Conservation (phyloP, 2,113 vertebrate species). For the Beaufortia kweichowensis region DNA sequence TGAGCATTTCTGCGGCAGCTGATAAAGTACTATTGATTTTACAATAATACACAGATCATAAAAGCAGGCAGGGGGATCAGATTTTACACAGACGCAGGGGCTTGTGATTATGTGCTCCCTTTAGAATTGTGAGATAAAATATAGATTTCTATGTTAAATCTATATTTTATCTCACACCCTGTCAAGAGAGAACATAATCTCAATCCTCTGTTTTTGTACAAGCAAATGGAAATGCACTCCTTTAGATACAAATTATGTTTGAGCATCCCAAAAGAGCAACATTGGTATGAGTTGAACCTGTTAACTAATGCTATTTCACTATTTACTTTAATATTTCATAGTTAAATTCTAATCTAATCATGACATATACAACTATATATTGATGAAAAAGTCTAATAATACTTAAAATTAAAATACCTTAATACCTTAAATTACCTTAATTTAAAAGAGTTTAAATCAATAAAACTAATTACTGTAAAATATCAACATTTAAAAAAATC, state of each 20-base stretch:
- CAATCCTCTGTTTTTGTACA: neutral
- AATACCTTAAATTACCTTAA: no score
- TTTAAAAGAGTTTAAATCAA: no score
- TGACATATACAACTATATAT: no score
- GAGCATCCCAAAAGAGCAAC: no score
- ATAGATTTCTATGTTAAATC: slow-evolving; percentile 29
- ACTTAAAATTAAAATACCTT: no score
- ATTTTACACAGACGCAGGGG: neutral
- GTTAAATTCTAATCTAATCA: no score
- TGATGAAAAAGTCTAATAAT: no score
- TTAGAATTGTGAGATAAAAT: slow-evolving; percentile 8
- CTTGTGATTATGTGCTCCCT: slow-evolving; percentile 21
- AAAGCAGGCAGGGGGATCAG: slow-evolving; percentile 45
- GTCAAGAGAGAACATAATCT: slow-evolving; percentile 37
- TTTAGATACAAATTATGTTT: neutral
- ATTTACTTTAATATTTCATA: no score
- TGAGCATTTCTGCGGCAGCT: slow-evolving; percentile 62
- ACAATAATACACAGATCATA: slow-evolving; percentile 62
- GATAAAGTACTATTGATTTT: slow-evolving; percentile 69
- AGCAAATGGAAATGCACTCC: neutral
- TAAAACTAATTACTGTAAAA: no score
- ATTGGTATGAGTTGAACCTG: no score
- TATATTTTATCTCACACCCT: slow-evolving; percentile 6
- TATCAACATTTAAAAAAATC: no score
- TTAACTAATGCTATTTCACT: no score